phyloP scores from a whole-genome alignment of 2,113 vertebrate species.

The Parus major region DNA sequence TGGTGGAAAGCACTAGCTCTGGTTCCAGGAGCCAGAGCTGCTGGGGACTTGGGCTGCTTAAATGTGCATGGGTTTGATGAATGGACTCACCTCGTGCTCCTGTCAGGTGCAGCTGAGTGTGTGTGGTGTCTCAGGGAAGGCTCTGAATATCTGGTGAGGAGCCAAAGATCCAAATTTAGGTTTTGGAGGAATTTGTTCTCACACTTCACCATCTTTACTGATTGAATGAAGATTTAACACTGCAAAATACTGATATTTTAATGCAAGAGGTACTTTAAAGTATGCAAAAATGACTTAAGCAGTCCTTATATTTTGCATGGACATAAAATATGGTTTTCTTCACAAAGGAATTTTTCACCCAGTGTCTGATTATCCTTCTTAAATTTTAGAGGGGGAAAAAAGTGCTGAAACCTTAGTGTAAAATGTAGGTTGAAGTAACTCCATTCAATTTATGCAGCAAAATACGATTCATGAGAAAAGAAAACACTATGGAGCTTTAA shows the following conservation, averaged over 20 bases:
- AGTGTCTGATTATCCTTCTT: not conserved
- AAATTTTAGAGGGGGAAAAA: not conserved
- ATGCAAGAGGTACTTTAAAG: not conserved
- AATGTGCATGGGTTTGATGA: not conserved
- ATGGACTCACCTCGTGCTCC: not conserved
- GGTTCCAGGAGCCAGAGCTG: not conserved
- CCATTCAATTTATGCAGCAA: not conserved
- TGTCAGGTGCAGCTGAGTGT: not conserved
- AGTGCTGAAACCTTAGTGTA: not conserved
- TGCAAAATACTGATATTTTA: not conserved
- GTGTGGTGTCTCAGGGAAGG: not conserved
- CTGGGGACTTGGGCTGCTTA: not conserved
- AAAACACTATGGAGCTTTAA: not conserved
- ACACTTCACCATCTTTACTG: not conserved
- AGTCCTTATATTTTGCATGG: not conserved
- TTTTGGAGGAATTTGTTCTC: not conserved
- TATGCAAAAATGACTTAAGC: not conserved
- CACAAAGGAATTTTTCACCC: not conserved
- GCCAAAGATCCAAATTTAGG: not conserved
- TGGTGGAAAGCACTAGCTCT: not conserved
- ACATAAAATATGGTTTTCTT: not conserved
- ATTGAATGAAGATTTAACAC: not conserved
- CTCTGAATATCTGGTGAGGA: not conserved
- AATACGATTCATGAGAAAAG: not conserved
- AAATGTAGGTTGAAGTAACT: not conserved